Evolutionary conservation across 2,888 invertebrate species (phyloP), one percentile per base, ranked within the genome.

Genomic region (Ennomos quercinarius): DNA sequence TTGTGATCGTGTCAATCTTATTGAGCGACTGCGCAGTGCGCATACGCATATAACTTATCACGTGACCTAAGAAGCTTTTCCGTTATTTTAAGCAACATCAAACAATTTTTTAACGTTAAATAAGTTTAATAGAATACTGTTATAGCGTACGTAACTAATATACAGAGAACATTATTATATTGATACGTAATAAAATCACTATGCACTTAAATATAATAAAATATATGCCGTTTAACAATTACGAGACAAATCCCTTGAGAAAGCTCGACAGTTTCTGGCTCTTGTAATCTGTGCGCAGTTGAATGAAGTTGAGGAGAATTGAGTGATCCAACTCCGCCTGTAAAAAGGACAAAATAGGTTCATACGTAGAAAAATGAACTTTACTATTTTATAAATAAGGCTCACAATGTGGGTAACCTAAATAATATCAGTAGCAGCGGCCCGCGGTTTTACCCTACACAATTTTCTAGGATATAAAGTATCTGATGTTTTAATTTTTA

Each of bases 201-300:
- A n/a, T n/a, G 1, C 4, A 17, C 17, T 17, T 17, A 27, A 27
- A 27, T 45, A 50, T 60, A 49, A 64, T 57, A 65, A 37, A 57
- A 48, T 10, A 49, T 27, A 57, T 41, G 13, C 41, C 38, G 47
- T 54, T 27, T 11, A 12, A 6, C 12, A 9, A 42, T 60, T 64
- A 61, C 76, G 85, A 89, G 53, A 94, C 89, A 43, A 94, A 87
- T 54, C 94, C 94, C 75, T 94, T 94, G 41, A 94, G 87, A 73
- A 93, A 94, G 67, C 91, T 95, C 17, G 95, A 95, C 64, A 97
- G 93, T 82, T 97, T 97, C 77, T 98, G 97, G 48, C 95, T 96
- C 86, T 98, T 98, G 91, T 97, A 99, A 90, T 99, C 99, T 5
- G 97, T 96, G 60, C 99, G 94, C 35, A 99, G 94, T 85, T 99